Evolutionary conservation across 2,888 invertebrate genomes (phyloP), one percentile per base, ranked within the genome.

Genomic region (Thera britannica): DNA sequence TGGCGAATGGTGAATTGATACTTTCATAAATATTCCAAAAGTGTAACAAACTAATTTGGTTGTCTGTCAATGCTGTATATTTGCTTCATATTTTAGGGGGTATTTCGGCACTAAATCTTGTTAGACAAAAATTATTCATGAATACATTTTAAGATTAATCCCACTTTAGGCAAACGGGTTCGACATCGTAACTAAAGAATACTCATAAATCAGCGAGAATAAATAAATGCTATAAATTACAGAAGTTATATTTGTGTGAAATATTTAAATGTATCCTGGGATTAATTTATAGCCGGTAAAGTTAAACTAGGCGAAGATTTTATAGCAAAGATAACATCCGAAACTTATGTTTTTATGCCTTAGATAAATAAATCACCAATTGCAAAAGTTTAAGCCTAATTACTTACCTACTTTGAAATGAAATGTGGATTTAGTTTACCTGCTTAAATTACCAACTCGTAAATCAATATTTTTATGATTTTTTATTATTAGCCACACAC

Each of bases 191-290:
- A 72, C 70, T 71, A 73, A 68, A 71, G 70, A 72, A 72, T 61
- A 62, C 52, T 65, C 70, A 68, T 75, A 74, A 73, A 75, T 75
- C 72, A 74, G 62, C 41, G 54, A 48, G 59, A 73, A 71, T 74
- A 75, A 74, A 74, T 71, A 71, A 71, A 65, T 64, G 65, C 61
- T 62, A 74, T 75, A 75, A 75, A 75, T 74, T 72, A 72, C 57
- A 57, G 66, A 72, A 70, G 64, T 68, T 62, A 71, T 73, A 65
- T 72, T 58, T 62, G 69, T 64, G 68, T 67, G 71, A 73, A 72
- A 67, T 69, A 72, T 72, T 71, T 68, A 65, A 71, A 71, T 68
- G 56, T 71, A 71, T 67, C 59, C 68, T 68, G 58, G 65, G 58
- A 62, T 62, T 51, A 73, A 71, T 71, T 71, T 72, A 71, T 68